Conservation (phyloP, 1,140 invertebrate species). For the Temnothorax curvispinosus region DNA sequence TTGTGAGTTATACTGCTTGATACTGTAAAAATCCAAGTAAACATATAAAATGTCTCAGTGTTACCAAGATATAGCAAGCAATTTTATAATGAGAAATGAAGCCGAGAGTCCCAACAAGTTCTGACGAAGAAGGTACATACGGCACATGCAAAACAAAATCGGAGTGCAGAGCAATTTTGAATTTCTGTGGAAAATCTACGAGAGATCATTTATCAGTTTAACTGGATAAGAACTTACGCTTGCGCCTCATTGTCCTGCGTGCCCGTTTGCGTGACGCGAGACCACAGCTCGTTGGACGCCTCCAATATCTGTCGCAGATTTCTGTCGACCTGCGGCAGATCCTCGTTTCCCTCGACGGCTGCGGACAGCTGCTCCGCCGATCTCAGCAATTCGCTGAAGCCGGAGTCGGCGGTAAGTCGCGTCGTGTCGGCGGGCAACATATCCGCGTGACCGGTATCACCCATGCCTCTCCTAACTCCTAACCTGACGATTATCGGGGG, state of each 20-base stretch:
- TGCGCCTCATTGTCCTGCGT: conserved; percentile 93
- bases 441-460: conserved; percentile 43
- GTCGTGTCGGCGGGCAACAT: conserved; percentile 42
- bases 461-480: conserved; percentile 47
- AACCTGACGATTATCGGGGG: not conserved
- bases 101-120: too few species aligned
- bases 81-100: too few species aligned
- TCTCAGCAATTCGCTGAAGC: conserved; percentile 94
- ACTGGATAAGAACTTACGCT: conserved; percentile 89
- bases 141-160: too few species aligned
- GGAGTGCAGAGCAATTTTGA: too few species aligned
- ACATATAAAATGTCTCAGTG: not conserved
- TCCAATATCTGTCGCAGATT: conserved; percentile 96
- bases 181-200: not conserved
- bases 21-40: not conserved
- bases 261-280: conserved; percentile 92
- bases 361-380: conserved; percentile 96
- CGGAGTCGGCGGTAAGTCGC: conserved; percentile 84
- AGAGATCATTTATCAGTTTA: not conserved
- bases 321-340: conserved; percentile 94
- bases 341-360: conserved; percentile 93
- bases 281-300: conserved; percentile 95
- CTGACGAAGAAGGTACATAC: too few species aligned
- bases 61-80: too few species aligned
- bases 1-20: not conserved